phyloP scores from a whole-genome alignment of 2,888 invertebrate species.

The Timandra comae region DNA sequence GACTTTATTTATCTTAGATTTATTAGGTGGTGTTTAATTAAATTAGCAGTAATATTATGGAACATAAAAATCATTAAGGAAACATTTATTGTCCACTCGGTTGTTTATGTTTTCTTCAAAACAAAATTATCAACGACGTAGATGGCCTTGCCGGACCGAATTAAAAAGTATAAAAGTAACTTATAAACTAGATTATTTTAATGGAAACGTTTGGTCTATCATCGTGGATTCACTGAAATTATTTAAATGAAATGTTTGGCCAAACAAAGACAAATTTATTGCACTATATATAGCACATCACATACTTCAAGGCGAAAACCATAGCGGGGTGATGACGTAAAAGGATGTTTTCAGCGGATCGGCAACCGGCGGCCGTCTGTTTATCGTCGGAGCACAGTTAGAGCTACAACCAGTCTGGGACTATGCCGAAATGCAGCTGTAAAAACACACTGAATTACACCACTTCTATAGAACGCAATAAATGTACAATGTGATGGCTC shows the following conservation, averaged over 20 bases:
- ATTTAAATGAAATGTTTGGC: conserved; percentile 23
- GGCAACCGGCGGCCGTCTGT: conserved; percentile 68
- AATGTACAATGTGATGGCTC: conserved; percentile 17
- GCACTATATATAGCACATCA: conserved; percentile 24
- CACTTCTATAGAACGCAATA: conserved; percentile 45
- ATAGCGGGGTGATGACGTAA: conserved; percentile 70
- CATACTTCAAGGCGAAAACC: conserved; percentile 42
- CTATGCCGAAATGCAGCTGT: conserved; percentile 68
- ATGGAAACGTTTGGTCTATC: no score
- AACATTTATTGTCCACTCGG: neutral
- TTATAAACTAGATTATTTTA: neutral
- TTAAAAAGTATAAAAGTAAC: neutral
- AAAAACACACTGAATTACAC: conserved; percentile 63
- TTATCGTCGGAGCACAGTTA: conserved; percentile 69
- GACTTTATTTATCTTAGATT: neutral
- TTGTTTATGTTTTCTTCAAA: neutral
- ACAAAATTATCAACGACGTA: neutral
- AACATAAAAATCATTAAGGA: conserved; percentile 1
- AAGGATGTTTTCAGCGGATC: conserved; percentile 74
- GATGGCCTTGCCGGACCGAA: neutral
- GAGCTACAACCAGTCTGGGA: conserved; percentile 56
- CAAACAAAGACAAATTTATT: conserved; percentile 36
- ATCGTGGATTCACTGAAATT: no score
- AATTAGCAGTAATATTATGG: neutral
- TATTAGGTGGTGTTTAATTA: no score